Conservation (phyloP, 2,888 invertebrate genomes). For the Melikaiella ostensackeni region DNA sequence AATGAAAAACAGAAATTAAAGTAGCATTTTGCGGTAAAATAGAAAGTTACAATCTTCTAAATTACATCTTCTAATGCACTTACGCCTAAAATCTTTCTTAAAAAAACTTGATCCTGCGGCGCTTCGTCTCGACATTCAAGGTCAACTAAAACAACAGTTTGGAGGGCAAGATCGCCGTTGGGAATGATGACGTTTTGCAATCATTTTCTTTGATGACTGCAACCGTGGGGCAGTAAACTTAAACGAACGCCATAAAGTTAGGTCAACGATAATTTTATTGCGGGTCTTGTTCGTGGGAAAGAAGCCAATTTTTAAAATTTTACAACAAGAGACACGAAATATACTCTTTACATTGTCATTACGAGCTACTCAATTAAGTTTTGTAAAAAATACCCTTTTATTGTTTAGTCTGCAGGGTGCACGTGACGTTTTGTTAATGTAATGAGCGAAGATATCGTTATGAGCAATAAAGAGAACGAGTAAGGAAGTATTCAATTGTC, state of each 20-base stretch:
- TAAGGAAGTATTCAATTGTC: not conserved
- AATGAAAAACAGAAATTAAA: not conserved
- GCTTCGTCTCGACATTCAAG: conserved; percentile 13
- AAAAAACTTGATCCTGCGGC: conserved; percentile 2
- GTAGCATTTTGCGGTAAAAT: not conserved
- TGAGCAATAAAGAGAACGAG: not conserved
- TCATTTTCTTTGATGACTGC: conserved; percentile 22
- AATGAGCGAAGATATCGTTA: not conserved
- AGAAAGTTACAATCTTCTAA: not conserved
- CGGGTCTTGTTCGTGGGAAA: conserved; percentile 28
- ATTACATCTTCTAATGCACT: not conserved
- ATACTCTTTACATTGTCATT: conserved; percentile 18
- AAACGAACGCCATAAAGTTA: conserved; percentile 35
- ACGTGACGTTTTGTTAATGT: not conserved
- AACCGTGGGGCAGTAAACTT: conserved; percentile 24
- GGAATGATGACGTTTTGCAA: conserved; percentile 31
- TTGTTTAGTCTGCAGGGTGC: not conserved
- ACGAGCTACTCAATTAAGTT: conserved; percentile 19
- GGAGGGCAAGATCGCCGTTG: not conserved
- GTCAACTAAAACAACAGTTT: not conserved
- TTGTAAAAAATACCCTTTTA: not conserved
- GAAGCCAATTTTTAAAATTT: conserved; percentile 29
- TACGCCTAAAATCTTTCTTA: not conserved
- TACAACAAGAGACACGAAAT: not conserved
- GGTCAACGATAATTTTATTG: conserved; percentile 34